Evolutionary conservation across 2,888 invertebrate genomes (phyloP).

Genomic region (Gnatocerus cornutus): DNA sequence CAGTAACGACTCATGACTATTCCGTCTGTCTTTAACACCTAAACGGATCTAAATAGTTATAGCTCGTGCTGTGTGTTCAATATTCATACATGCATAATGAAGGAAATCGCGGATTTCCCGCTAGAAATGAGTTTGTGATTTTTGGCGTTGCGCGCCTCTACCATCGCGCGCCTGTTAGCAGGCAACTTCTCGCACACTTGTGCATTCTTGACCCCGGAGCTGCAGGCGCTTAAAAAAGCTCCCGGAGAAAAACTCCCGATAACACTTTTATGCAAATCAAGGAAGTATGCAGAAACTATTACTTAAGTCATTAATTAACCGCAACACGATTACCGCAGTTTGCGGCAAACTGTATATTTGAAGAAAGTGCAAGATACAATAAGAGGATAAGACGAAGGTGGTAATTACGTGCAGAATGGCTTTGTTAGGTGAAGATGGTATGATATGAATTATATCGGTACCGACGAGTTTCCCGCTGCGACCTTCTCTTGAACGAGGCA

Average conservation of each 20-base stretch:
- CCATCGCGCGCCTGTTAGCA: neutral
- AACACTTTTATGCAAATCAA: constrained; percentile 3
- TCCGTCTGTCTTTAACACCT: constrained; percentile 38
- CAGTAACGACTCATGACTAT: constrained; percentile 43
- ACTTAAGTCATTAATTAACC: constrained; percentile 39
- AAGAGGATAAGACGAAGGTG: constrained; percentile 17
- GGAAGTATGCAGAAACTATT: constrained; percentile 17
- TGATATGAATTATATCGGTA: constrained; percentile 29
- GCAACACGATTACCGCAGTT: constrained; percentile 6
- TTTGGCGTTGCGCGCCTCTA: neutral
- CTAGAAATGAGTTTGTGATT: neutral
- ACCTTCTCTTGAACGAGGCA: constrained; percentile 62
- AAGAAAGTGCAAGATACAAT: constrained; percentile 32
- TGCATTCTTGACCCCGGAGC: constrained; percentile 13
- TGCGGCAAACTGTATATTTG: constrained; percentile 26
- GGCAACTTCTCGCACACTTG: constrained; percentile 27
- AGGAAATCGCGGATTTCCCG: no score
- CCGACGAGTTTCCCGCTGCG: constrained; percentile 48
- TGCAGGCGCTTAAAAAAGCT: constrained; percentile 18
- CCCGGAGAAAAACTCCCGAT: neutral
- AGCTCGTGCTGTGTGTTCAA: constrained; percentile 18
- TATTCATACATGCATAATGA: constrained; percentile 11
- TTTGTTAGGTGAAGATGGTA: constrained; percentile 34
- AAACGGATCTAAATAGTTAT: constrained; percentile 43
- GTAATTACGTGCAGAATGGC: constrained; percentile 27